Percentiles rank a stretch among this genome's conserved stretches.
Conservation (phyloP, 2,888 invertebrate genomes). For the Conistra vaccinii region DNA sequence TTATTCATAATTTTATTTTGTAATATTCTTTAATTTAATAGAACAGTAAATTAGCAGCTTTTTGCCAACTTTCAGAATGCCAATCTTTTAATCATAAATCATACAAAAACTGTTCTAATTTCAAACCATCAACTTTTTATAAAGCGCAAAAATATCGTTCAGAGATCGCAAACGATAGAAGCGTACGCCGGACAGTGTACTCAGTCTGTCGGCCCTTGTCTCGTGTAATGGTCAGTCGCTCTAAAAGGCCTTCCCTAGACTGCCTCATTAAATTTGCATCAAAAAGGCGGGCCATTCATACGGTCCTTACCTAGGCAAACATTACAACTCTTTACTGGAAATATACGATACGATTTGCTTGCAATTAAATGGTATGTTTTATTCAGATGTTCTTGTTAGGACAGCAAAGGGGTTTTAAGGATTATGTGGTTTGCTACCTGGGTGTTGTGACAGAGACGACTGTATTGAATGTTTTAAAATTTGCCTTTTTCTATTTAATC, state of each 20-base stretch:
- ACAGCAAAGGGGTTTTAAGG: conserved; percentile 7
- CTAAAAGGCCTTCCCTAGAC: conserved; percentile 77
- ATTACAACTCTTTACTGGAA: conserved; percentile 65
- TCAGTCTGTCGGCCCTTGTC: conserved; percentile 80
- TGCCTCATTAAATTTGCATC: conserved; percentile 87
- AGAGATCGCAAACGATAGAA: conserved; percentile 59
- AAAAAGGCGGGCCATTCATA: conserved; percentile 80
- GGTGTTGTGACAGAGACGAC: background rate
- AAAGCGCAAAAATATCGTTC: conserved; percentile 54
- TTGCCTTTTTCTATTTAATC: conserved; percentile 7
- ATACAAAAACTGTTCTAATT: conserved; percentile 16
- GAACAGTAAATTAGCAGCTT: background rate
- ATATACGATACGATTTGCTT: conserved; percentile 62
- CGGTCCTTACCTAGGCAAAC: conserved; percentile 76
- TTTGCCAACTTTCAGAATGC: background rate
- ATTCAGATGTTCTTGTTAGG: conserved; percentile 24
- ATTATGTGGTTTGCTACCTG: conserved; percentile 31
- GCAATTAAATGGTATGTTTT: conserved; percentile 48
- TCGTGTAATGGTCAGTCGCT: conserved; percentile 85
- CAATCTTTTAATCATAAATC: background rate
- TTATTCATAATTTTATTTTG: background rate
- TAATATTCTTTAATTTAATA: background rate
- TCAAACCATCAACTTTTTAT: conserved; percentile 23
- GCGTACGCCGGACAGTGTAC: conserved; percentile 76
- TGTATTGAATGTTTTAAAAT: conserved; percentile 15